Base-by-base conservation (phyloP, 1,140 invertebrate species). In the Zaprionus ornatus region DNA sequence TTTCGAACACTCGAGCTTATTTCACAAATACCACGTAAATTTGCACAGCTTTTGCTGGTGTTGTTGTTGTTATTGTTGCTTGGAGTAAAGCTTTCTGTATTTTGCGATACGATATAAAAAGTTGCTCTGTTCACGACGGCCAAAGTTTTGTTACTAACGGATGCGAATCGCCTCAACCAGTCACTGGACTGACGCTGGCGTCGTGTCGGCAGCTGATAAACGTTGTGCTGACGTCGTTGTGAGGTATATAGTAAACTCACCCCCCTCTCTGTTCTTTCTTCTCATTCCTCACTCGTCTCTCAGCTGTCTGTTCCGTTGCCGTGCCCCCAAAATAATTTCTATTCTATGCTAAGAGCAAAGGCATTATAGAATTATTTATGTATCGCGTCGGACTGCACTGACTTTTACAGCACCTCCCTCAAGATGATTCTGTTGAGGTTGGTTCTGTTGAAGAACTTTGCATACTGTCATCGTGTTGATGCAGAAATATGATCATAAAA, bases 141-240 rank as follows among this genome's bases (percentile, higher is more conserved):
- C 56, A 72, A 87, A 80, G 64, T 87, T 78, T 87, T 88, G 84
- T 87, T 88, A 87, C 84, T 87, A 88, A 87, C 80, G 40, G 55
- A 74, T 67, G 21, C 17, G 62, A 45, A 50, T 45, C 55, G 56
- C 55, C 57, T 69, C 64, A 35, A 64, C 50, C 75, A 45, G 25
- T 65, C 63, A 52, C 77, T 83, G 80, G 64, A 78, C 80, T 57
- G 37, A n/a, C 37, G 37, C 37, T 45, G 40, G n/a, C 40, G 27
- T 54, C 25, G 32, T 48, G 32, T 68, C 32, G 35, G 54, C 71
- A 54, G 65, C 42, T 75, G 63, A 61, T 61, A 56, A 64, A 42
- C 45, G n/a, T 27, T 65, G 61, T 67, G 77, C 67, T 80, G 79
- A 82, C 71, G 72, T 79, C 12, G 48, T 61, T 55, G 19, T 10